Conservation (phyloP, 2,888 invertebrate species). For the Chymomyza fuscimana region DNA sequence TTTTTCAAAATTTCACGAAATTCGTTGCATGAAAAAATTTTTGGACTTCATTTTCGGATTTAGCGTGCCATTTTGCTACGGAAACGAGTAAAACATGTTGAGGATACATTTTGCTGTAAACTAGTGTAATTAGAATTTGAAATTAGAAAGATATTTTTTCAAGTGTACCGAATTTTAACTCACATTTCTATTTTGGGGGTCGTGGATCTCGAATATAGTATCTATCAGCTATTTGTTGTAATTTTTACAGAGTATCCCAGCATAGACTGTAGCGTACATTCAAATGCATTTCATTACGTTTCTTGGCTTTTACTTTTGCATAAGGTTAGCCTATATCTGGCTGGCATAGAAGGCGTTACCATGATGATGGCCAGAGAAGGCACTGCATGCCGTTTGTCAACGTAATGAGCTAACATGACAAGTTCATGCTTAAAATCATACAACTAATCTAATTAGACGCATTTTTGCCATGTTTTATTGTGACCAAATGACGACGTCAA, state of each 20-base stretch:
- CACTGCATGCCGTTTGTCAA: not conserved
- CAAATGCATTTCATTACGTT: not conserved
- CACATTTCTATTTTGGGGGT: no score
- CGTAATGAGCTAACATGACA: constrained; percentile 29
- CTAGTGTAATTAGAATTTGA: no score
- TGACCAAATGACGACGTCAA: not conserved
- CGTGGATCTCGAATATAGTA: no score
- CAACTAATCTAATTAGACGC: constrained; percentile 69
- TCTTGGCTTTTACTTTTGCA: not conserved
- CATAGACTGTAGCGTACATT: not conserved
- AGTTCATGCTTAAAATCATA: constrained; percentile 56
- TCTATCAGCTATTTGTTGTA: no score
- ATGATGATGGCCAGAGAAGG: not conserved
- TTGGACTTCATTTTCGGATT: no score
- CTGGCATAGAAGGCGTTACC: not conserved
- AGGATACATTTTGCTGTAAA: no score
- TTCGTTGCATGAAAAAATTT: no score
- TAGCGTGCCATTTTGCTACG: no score
- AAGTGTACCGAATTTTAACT: no score
- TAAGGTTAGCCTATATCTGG: not conserved
- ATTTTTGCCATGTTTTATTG: constrained; percentile 48
- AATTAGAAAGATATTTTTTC: no score
- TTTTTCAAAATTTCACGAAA: no score
- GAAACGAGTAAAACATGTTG: no score
- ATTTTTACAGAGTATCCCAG: not conserved